Evolutionary conservation across 2,797 vertebrate genomes (phyloP).

Genomic region (Heterohyrax brucei): DNA sequence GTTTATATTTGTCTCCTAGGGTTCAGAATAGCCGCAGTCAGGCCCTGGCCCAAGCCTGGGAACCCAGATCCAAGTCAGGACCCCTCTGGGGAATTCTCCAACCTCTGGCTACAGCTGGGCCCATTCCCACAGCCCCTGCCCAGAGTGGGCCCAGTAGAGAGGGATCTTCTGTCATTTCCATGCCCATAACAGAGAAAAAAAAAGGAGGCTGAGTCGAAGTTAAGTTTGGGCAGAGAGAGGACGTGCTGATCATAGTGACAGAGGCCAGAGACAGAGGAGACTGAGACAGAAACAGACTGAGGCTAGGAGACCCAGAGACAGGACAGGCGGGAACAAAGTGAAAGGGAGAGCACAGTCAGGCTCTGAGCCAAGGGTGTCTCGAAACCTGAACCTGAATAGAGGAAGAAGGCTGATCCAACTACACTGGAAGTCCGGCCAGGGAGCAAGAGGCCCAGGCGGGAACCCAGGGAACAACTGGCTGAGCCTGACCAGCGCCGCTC

Average conservation of each 20-base stretch:
- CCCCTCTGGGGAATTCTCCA: background rate
- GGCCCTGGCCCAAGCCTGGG: slow-evolving; percentile 10
- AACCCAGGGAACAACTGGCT: no score
- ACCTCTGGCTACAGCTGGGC: background rate
- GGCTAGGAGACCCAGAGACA: background rate
- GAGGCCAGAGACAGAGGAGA: background rate
- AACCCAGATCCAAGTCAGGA: background rate
- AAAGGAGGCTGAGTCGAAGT: background rate
- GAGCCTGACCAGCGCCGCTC: no score
- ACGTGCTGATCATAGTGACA: background rate
- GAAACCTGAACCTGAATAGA: background rate
- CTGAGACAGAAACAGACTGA: background rate
- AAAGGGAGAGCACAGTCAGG: background rate
- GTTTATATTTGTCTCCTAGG: slow-evolving; percentile 27
- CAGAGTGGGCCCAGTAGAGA: background rate
- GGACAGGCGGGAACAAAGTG: background rate
- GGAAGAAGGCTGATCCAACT: background rate
- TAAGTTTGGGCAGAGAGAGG: background rate
- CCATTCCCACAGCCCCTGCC: background rate
- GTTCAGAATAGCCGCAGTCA: slow-evolving; percentile 42
- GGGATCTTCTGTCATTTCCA: background rate
- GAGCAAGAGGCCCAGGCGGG: no score
- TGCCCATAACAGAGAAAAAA: background rate
- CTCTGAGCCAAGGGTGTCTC: background rate
- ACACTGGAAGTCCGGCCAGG: background rate